Conservation (phyloP, 2,888 invertebrate genomes). For the Amphimallon solstitiale region DNA sequence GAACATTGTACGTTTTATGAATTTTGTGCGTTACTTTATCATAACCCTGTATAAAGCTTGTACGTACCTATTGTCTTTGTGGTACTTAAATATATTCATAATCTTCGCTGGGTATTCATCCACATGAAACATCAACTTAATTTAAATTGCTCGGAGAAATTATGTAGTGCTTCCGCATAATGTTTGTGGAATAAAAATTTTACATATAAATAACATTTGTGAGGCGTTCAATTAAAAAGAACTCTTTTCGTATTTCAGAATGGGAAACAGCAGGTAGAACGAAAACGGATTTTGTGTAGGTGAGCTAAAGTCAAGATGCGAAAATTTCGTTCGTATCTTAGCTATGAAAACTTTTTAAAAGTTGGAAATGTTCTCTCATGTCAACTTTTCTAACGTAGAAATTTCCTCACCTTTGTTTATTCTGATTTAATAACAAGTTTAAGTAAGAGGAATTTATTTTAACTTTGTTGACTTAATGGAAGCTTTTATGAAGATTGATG, state of each 20-base stretch:
- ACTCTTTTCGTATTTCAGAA: background rate
- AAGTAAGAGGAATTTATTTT: too few species aligned
- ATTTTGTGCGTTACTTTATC: too few species aligned
- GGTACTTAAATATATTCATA: background rate
- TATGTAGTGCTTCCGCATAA: background rate
- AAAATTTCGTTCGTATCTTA: too few species aligned
- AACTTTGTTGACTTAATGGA: background rate
- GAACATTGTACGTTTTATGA: too few species aligned
- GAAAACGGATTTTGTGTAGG: background rate
- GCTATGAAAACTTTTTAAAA: too few species aligned
- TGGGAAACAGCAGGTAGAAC: background rate
- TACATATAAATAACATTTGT: slow-evolving; percentile 8
- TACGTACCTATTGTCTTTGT: too few species aligned
- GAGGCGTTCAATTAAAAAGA: background rate
- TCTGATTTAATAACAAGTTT: background rate
- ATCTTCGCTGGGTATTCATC: background rate
- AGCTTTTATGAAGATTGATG: background rate
- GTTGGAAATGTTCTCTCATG: background rate
- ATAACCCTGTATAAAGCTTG: too few species aligned
- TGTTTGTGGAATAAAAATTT: background rate
- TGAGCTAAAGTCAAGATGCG: too few species aligned
- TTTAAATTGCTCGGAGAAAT: background rate
- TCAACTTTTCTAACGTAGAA: background rate
- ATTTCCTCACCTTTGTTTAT: background rate
- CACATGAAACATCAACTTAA: background rate